These are phyloP conservation scores for Brenthis daphne DNA, from an alignment of 2,888 invertebrate genomes.

Conservation along the genomic window DNA sequence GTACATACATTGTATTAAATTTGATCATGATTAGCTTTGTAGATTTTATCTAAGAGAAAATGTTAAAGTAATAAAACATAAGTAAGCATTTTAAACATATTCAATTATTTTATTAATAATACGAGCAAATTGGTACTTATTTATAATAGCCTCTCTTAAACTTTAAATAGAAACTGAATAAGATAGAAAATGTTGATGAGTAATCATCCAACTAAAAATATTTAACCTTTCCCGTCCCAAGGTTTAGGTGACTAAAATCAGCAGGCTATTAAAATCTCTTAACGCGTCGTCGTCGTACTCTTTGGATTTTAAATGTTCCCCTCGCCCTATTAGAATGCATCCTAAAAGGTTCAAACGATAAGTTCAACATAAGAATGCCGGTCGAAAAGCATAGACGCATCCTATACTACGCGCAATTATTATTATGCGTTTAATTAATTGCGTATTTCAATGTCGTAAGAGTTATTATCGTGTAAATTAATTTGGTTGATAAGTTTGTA, in stretches of 20 bases:
- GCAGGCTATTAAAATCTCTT: slow-evolving; percentile 74
- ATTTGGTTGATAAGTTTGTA: slow-evolving; percentile 51
- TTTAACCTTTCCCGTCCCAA: slow-evolving; percentile 20
- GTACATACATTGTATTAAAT: no score
- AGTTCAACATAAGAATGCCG: slow-evolving; percentile 74
- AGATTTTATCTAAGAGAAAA: no score
- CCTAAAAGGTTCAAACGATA: slow-evolving; percentile 78
- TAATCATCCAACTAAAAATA: slow-evolving; percentile 12
- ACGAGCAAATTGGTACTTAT: no score
- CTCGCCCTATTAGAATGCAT: slow-evolving; percentile 77
- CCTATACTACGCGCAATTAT: slow-evolving; percentile 52
- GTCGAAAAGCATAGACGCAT: slow-evolving; percentile 71
- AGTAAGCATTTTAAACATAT: no score
- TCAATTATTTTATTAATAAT: no score
- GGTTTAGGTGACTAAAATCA: slow-evolving; percentile 50
- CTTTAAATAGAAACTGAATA: not conserved
- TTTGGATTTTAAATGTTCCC: slow-evolving; percentile 72
- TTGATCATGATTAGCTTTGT: no score
- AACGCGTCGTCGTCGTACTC: slow-evolving; percentile 65
- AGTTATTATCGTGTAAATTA: slow-evolving; percentile 48
- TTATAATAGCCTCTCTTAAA: not conserved
- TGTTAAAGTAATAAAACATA: no score
- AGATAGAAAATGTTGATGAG: slow-evolving; percentile 10
- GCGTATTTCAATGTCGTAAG: slow-evolving; percentile 47
- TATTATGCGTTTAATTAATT: slow-evolving; percentile 39